These are phyloP conservation scores for Sprattus sprattus DNA, from an alignment of 2,113 vertebrate species.

Conservation along the genomic window DNA sequence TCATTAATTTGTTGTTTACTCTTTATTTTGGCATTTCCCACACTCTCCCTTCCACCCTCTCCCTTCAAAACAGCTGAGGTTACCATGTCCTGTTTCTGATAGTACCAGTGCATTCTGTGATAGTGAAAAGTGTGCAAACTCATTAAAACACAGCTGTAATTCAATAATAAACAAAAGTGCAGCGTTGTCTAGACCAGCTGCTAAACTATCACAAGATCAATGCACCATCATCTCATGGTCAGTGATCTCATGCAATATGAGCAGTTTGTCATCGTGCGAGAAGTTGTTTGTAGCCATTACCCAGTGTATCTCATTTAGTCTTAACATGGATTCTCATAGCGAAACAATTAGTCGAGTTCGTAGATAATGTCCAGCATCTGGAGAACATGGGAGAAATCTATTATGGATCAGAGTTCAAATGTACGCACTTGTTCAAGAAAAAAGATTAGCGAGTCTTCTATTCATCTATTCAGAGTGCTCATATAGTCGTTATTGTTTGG, in stretches of 20 bases:
- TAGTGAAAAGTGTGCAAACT: background rate
- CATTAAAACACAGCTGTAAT: background rate
- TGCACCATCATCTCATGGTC: background rate
- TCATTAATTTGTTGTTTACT: background rate
- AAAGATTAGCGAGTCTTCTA: background rate
- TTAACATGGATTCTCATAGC: slow-evolving; percentile 39
- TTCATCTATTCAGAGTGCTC: background rate
- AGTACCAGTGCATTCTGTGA: background rate
- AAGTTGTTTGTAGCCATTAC: background rate
- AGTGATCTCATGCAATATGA: background rate
- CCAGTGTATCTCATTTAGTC: slow-evolving; percentile 46
- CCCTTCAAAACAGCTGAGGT: background rate
- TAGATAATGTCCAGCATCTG: slow-evolving; percentile 2
- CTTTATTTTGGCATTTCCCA: background rate
- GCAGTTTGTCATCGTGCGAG: background rate
- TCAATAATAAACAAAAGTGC: background rate
- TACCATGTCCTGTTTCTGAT: background rate
- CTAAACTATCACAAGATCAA: background rate
- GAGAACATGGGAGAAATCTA: background rate
- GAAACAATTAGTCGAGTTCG: background rate
- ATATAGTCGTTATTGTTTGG: background rate
- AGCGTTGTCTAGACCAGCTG: background rate
- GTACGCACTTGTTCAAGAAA: slow-evolving; percentile 13
- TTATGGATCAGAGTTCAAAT: background rate
- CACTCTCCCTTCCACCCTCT: background rate